Evolutionary conservation across 2,888 invertebrate genomes (phyloP), one percentile per base, ranked within the genome.

Genomic region (Cephus pulcher): DNA sequence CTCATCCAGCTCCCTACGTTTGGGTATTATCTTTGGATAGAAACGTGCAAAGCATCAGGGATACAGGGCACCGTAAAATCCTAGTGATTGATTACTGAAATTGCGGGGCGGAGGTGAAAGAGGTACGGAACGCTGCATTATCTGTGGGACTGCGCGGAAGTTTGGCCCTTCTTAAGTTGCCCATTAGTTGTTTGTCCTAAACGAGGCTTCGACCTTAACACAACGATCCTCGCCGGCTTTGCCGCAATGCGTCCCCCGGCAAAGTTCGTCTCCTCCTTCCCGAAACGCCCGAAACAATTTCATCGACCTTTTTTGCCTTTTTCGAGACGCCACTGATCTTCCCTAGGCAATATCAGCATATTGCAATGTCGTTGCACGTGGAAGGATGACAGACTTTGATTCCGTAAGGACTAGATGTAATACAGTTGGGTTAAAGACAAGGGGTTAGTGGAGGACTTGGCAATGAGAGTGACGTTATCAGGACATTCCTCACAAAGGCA

Each of bases 81-180:
- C 32, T 11, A 34, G n/a, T 70, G 33, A 70, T 70, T 70, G 70
- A 70, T 70, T 15, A 70, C 70, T 30, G 32, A 35, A 37, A 23
- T 75, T 68, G 35, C 68, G 74, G 76, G 74, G 77, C 32, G 56
- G 76, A 74, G 56, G 78, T 56, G 74, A 78, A 40, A 15, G 40
- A 6, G 32, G 73, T 37, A 76, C 74, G 73, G 81, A 71, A 77
- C 73, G 75, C 78, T 12, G 79, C 76, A 76, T 79, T 77, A 74
- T 77, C 73, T 73, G 56, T 78, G 78, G 76, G 79, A 75, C 79
- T 68, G 70, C 32, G 33, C 70, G 70, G 70, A 70, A 70, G 70
- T 70, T 70, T 30, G 70, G 70, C 32, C 70, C 70, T 70, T 70
- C 70, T 70, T 70, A 70, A 70, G 70, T 70, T 70, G 32, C 30